phyloP scores from a whole-genome alignment of 2,113 vertebrate genomes.

The Protobothrops flavoviridis region DNA sequence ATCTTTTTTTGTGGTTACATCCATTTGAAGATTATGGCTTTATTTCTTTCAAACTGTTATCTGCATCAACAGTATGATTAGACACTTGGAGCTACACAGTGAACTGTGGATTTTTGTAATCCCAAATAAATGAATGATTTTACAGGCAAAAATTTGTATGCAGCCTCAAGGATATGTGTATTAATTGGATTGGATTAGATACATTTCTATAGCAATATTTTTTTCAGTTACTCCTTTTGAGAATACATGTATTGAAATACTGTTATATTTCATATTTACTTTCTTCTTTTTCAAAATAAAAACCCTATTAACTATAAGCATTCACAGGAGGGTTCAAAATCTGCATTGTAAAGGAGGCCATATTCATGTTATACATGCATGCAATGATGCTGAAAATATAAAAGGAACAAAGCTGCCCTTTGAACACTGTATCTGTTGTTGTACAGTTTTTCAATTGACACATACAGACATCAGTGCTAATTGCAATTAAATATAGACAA shows the following conservation, averaged over 20 bases:
- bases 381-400: not conserved
- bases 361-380: not conserved
- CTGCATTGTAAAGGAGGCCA: not conserved
- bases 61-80: conserved; percentile 58
- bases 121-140: conserved; percentile 40
- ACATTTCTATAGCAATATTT: not conserved
- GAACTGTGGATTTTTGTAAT: conserved; percentile 57
- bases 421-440: not conserved
- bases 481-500: not conserved
- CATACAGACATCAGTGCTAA: not conserved
- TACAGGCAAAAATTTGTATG: conserved; percentile 38
- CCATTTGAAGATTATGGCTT: conserved; percentile 23
- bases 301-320: not conserved
- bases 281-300: not conserved
- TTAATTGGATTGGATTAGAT: not conserved
- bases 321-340: not conserved
- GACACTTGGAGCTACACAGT: conserved; percentile 56
- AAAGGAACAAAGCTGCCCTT: not conserved
- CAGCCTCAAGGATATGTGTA: conserved; percentile 23
- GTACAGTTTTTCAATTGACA: not conserved
- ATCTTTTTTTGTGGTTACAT: conserved; percentile 60
- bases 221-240: not conserved
- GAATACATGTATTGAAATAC: not conserved
- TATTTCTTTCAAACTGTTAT: conserved; percentile 59
- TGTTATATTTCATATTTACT: not conserved